A percentile compares a stretch with the other conserved stretches of the same genome.
Conservation (phyloP, 2,888 invertebrate species). For the Dione juno region DNA sequence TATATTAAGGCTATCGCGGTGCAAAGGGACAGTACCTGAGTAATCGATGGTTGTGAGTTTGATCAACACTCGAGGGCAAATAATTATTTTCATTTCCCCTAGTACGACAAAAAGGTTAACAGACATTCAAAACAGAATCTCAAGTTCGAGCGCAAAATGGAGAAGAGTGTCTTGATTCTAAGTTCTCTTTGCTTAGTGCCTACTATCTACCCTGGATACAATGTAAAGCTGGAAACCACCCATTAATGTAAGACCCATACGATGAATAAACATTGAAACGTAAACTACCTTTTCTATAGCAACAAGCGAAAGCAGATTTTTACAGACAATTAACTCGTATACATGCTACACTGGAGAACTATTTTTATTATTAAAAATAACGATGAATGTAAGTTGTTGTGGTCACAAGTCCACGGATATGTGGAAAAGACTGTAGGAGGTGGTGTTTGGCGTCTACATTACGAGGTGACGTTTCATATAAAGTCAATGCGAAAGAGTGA, state of each 20-base stretch:
- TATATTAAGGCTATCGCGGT: no score
- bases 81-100: no score
- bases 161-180: no score
- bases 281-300: not conserved
- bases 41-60: no score
- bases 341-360: no score
- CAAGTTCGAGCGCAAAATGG: no score
- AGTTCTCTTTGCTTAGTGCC: no score
- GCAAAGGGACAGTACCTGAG: no score
- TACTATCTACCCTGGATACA: no score
- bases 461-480: not conserved
- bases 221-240: not conserved
- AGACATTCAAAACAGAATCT: no score
- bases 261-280: not conserved
- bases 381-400: not conserved
- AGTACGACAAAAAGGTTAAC: no score
- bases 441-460: slow-evolving; percentile 18
- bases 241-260: not conserved
- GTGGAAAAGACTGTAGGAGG: not conserved
- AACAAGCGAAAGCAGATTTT: not conserved
- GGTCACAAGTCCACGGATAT: not conserved
- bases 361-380: not conserved
- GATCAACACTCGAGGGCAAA: no score
- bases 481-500: slow-evolving; percentile 30
- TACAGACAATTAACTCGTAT: not conserved